Conservation (phyloP, 2,888 invertebrate species). For the Emesis castigata region DNA sequence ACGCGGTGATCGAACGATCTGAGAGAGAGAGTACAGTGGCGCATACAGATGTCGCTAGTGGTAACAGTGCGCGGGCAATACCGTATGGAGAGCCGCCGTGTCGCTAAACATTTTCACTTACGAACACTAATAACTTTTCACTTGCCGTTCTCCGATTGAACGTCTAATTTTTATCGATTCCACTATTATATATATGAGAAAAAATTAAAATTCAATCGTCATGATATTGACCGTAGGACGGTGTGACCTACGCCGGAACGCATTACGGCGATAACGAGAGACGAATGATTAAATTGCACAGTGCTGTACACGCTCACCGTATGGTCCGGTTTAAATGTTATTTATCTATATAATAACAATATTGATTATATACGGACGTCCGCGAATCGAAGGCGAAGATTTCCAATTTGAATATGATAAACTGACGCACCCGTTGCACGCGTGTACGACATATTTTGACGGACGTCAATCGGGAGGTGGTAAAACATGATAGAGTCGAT, state of each 20-base stretch:
- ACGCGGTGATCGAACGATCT: no score
- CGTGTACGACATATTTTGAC: not conserved
- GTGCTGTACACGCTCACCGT: not conserved
- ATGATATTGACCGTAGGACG: not conserved
- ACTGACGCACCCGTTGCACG: not conserved
- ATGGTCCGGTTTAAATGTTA: not conserved
- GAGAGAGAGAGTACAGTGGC: not conserved
- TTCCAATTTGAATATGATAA: not conserved
- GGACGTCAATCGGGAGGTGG: not conserved
- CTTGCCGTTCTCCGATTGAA: slow-evolving; percentile 10
- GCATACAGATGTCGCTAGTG: slow-evolving; percentile 27
- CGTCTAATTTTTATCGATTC: not conserved
- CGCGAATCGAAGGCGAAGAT: not conserved
- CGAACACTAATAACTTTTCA: slow-evolving; percentile 54
- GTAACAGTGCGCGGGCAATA: slow-evolving; percentile 24
- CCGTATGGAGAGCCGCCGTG: slow-evolving; percentile 47
- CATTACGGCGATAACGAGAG: not conserved
- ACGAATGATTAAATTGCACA: not conserved
- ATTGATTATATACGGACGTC: not conserved
- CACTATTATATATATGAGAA: not conserved
- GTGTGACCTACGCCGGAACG: not conserved
- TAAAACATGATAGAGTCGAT: not conserved
- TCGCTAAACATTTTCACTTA: slow-evolving; percentile 53
- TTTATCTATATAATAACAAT: not conserved
- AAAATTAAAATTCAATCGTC: not conserved